Evolutionary conservation across 1,140 invertebrate genomes (phyloP).

Genomic region (Micrasema longulum): DNA sequence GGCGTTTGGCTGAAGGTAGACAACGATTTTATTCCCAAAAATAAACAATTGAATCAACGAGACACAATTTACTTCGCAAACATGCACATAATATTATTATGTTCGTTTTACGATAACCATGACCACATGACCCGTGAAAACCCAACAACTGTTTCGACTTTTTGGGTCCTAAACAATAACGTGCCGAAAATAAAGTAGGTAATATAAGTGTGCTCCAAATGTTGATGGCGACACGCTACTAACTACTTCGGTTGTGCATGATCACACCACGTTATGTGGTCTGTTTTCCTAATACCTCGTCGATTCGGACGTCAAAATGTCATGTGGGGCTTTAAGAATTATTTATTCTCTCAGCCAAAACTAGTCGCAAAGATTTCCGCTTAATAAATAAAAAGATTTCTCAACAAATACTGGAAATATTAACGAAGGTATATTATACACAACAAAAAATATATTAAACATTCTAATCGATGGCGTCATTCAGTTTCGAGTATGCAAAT

Average conservation of each 20-base stretch:
- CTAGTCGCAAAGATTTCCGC: too few species aligned
- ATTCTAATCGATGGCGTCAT: slow-evolving; percentile 33
- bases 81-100: too few species aligned
- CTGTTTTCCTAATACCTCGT: neutral
- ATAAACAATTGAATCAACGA: too few species aligned
- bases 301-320: too few species aligned
- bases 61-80: too few species aligned
- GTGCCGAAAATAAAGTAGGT: slow-evolving; percentile 10
- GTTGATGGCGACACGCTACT: slow-evolving; percentile 28
- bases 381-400: slow-evolving; percentile 4
- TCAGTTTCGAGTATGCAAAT: slow-evolving; percentile 35
- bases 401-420: slow-evolving; percentile 3
- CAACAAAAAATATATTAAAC: neutral
- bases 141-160: slow-evolving; percentile 36
- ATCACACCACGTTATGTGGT: neutral
- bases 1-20: too few species aligned
- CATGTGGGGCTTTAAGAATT: too few species aligned
- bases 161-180: slow-evolving; percentile 11
- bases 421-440: neutral
- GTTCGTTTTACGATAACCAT: too few species aligned
- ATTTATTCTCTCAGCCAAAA: too few species aligned
- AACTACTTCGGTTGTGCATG: too few species aligned
- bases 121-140: slow-evolving; percentile 36
- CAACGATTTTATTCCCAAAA: too few species aligned
- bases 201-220: slow-evolving; percentile 28